Conservation (phyloP, 1,140 invertebrate species). For the Branchinecta lindahli region DNA sequence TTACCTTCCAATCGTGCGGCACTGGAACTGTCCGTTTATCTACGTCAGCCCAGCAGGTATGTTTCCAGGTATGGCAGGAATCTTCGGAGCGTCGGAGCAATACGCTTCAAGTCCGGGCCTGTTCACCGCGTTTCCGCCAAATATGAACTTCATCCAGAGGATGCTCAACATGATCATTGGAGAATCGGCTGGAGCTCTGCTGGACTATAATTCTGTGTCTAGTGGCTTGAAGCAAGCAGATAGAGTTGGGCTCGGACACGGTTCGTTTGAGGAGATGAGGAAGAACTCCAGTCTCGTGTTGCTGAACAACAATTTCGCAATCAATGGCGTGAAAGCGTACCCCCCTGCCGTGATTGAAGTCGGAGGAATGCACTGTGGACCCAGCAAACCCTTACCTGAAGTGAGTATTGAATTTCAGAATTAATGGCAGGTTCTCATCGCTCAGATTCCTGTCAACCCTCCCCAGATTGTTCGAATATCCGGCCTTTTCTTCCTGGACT, state of each 20-base stretch:
- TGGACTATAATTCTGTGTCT: background rate
- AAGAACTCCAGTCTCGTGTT: conserved; percentile 23
- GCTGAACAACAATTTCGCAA: conserved; percentile 20
- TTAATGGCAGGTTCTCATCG: background rate
- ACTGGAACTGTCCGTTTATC: background rate
- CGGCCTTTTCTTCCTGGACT: too few relatives aligned
- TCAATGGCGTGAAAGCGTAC: conserved; percentile 16
- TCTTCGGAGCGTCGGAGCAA: background rate
- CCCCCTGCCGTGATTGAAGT: conserved; percentile 22
- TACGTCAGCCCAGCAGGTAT: background rate
- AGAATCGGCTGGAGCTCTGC: background rate
- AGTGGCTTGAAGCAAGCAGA: background rate
- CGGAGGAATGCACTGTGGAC: conserved; percentile 24
- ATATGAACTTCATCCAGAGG: background rate
- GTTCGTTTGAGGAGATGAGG: conserved; percentile 21
- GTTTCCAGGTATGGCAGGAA: background rate
- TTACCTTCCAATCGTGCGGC: background rate
- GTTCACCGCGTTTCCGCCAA: background rate
- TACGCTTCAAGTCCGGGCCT: background rate
- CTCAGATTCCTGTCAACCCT: too few relatives aligned
- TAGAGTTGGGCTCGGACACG: conserved; percentile 12
- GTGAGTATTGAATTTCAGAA: conserved; percentile 22
- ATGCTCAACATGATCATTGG: background rate
- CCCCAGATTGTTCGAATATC: too few relatives aligned
- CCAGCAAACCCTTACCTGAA: conserved; percentile 30